Evolutionary conservation across 2,113 vertebrate species (phyloP), one percentile per base, ranked within the genome.

Genomic region (Pseudorasbora parva): DNA sequence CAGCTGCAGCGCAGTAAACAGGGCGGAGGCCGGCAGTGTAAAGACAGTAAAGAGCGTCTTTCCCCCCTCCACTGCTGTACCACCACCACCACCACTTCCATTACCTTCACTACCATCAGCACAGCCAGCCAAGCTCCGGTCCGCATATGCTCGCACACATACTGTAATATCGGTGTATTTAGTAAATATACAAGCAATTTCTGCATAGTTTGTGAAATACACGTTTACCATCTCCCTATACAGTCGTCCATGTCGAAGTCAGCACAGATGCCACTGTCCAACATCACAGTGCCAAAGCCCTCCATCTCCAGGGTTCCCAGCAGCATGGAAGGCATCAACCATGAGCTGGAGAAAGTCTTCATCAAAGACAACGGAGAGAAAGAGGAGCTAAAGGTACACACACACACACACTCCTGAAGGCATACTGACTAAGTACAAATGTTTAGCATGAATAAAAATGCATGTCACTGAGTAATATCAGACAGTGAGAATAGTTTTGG

Each of bases 261-360:
- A 78, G 92, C 95, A 84, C 95, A 97, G 90, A 96, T 97, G 95
- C 95, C 97, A 77, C 93, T 97, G 91, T 95, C 97, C 92, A 98
- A 93, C 92, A 95, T 97, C 92, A 95, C 97, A 47, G 96, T 97
- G 94, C 97, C 98, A 91, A 99, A 98, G 94, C 95, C 97, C 81
- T 92, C 95, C 81, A 95, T 95, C 93, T 97, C 97, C 84, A 95
- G 97, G 91, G 96, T 97, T 60, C 95, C 97, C 87, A 98, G 96
- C 94, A 99, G 95, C 92, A 98, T 99, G 91, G 98, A 99, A 93
- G 97, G 98, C 92, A 99, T 99, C 94, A 99, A 98, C 91, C 98
- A 98, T 0, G 98, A 99, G 92, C 92, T 99, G 92, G 98, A 98
- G 92, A 98, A 97, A 91, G 97, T 99, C 83, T 99, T 99, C 91